Evolutionary conservation across 1,140 invertebrate genomes (phyloP).

Genomic region (Galleria mellonella): DNA sequence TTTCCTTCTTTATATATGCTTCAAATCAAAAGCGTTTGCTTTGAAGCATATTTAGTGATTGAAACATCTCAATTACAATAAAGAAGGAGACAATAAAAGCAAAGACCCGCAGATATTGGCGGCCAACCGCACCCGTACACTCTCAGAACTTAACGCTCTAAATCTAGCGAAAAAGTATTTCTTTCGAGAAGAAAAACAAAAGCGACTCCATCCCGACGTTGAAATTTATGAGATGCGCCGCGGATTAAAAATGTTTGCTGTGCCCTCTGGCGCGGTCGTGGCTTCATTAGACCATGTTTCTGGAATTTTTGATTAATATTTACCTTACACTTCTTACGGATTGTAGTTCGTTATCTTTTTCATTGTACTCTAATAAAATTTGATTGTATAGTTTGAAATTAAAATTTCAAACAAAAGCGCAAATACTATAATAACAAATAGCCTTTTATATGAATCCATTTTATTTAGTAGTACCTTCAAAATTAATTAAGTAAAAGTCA

Average conservation of each 20-base stretch:
- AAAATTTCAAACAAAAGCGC: background rate
- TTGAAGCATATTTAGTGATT: background rate
- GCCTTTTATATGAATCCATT: background rate
- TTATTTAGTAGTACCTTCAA: background rate
- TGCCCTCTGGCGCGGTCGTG: slow-evolving; percentile 48
- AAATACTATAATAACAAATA: background rate
- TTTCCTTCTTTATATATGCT: too few relatives aligned
- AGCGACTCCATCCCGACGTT: slow-evolving; percentile 44
- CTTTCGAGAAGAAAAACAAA: slow-evolving; percentile 57
- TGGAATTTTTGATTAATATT: slow-evolving; percentile 66
- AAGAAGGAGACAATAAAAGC: slow-evolving; percentile 9
- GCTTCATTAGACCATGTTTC: slow-evolving; percentile 58
- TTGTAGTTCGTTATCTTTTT: slow-evolving; percentile 46
- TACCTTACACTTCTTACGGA: slow-evolving; percentile 56
- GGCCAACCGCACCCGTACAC: slow-evolving; percentile 1
- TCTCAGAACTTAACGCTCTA: slow-evolving; percentile 30
- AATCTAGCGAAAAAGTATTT: slow-evolving; percentile 56
- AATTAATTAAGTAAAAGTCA: background rate
- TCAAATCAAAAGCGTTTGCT: too few relatives aligned
- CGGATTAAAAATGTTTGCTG: slow-evolving; percentile 67
- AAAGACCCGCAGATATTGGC: slow-evolving; percentile 19
- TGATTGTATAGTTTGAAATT: slow-evolving; percentile 7
- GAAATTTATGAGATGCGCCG: slow-evolving; percentile 66
- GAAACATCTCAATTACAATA: slow-evolving; percentile 20
- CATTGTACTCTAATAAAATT: slow-evolving; percentile 9